Conservation (phyloP, 2,888 invertebrate species). For the Coleophora flavipennella region DNA sequence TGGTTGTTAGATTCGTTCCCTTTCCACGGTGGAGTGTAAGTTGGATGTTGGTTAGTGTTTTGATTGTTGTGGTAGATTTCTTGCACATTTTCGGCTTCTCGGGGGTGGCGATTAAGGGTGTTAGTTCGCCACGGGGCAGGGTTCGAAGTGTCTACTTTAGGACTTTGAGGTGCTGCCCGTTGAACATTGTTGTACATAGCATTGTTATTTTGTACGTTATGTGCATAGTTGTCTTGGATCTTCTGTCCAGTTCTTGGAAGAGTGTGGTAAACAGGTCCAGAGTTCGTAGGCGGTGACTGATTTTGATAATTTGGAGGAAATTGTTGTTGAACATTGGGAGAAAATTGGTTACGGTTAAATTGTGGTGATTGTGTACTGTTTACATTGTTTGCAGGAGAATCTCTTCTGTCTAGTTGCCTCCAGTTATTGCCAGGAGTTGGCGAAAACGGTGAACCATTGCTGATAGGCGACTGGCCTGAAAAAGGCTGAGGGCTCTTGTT, state of each 20-base stretch:
- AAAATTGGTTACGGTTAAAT: slow-evolving; percentile 29
- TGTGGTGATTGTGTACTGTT: slow-evolving; percentile 35
- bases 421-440: slow-evolving; percentile 61
- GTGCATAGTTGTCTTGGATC: slow-evolving; percentile 34
- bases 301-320: slow-evolving; percentile 38
- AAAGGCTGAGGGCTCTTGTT: slow-evolving; percentile 67
- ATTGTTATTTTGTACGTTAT: slow-evolving; percentile 33
- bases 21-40: slow-evolving; percentile 51
- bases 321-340: slow-evolving; percentile 39
- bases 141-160: slow-evolving; percentile 30
- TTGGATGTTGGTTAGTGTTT: slow-evolving; percentile 35
- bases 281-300: slow-evolving; percentile 33
- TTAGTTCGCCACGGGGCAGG: slow-evolving; percentile 55
- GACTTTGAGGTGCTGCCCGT: slow-evolving; percentile 27
- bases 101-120: slow-evolving; percentile 46
- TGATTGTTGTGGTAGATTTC: slow-evolving; percentile 35
- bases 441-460: slow-evolving; percentile 47
- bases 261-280: slow-evolving; percentile 45
- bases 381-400: slow-evolving; percentile 41
- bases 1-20: slow-evolving; percentile 40
- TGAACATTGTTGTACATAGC: slow-evolving; percentile 37
- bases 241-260: slow-evolving; percentile 48
- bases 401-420: slow-evolving; percentile 60
- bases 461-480: slow-evolving; percentile 42
- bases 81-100: slow-evolving; percentile 38